Percentiles rank a stretch among this genome's conserved stretches.
Conservation (phyloP, 2,888 invertebrate genomes). For the Pyrrhosoma nymphula region DNA sequence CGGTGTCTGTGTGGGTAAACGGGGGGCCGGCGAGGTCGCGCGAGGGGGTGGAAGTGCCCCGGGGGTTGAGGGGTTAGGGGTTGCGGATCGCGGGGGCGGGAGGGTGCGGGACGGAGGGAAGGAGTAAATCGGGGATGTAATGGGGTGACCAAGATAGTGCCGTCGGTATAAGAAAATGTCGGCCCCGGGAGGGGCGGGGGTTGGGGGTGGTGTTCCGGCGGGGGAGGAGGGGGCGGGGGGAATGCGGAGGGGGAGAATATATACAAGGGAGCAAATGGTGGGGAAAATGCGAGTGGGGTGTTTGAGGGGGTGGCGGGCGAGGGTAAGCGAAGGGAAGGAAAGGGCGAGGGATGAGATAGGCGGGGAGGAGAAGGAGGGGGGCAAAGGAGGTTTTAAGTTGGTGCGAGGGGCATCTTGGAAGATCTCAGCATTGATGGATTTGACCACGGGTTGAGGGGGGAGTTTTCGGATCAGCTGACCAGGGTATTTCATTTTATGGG, state of each 20-base stretch:
- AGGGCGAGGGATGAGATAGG: not conserved
- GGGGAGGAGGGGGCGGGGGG: not conserved
- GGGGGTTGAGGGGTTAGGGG: not conserved
- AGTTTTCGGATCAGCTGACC: constrained; percentile 46
- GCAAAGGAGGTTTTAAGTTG: not conserved
- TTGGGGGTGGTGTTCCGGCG: not conserved
- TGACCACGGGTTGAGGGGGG: not conserved
- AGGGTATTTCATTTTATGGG: constrained; percentile 45
- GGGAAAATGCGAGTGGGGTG: constrained; percentile 49
- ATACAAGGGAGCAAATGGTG: constrained; percentile 62
- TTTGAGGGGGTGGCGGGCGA: not conserved
- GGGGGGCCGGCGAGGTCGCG: not conserved
- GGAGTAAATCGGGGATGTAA: constrained; percentile 64
- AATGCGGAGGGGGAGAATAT: not conserved
- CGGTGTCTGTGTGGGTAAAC: not conserved
- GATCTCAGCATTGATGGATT: constrained; percentile 62
- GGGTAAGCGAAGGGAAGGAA: not conserved
- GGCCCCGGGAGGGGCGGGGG: not conserved
- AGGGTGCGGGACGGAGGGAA: not conserved
- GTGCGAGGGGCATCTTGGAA: constrained; percentile 41
- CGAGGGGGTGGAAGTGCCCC: not conserved
- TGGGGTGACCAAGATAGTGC: constrained; percentile 63
- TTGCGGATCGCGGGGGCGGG: not conserved
- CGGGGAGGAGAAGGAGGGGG: not conserved
- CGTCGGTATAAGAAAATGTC: constrained; percentile 34